Percentiles rank a stretch among this genome's conserved stretches.
Evolutionary conservation across 2,113 vertebrate genomes (phyloP).

Genomic region (Albula glossodonta): DNA sequence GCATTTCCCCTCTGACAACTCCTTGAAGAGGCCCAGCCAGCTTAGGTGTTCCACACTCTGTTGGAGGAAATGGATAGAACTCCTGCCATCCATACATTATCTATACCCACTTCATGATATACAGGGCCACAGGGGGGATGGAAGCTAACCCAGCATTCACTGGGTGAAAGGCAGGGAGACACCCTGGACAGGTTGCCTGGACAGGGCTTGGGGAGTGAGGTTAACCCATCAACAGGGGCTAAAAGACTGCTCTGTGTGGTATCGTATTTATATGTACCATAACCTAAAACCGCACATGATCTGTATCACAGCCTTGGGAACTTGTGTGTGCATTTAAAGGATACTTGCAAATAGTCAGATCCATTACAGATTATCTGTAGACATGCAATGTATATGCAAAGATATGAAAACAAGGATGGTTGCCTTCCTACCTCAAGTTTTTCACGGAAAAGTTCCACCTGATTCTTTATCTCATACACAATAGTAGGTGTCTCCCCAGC

Average conservation of each 20-base stretch:
- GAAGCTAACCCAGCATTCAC: no score
- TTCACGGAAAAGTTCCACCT: constrained; percentile 73
- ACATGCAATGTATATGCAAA: background rate
- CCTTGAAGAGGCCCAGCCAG: constrained; percentile 76
- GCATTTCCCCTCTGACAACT: constrained; percentile 65
- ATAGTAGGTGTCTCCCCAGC: constrained; percentile 63
- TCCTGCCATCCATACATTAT: no score
- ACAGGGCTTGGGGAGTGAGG: no score
- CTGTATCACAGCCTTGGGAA: background rate
- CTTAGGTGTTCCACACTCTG: constrained; percentile 77
- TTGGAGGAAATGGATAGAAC: background rate
- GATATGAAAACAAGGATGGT: background rate
- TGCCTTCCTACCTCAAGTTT: constrained; percentile 69
- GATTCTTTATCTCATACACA: constrained; percentile 73
- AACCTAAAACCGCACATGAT: background rate
- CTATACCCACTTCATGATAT: no score
- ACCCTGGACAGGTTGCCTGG: no score
- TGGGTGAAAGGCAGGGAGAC: no score
- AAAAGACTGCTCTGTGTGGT: no score
- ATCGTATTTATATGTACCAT: no score
- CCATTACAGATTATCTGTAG: background rate
- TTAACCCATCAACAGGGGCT: no score
- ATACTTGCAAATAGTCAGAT: background rate
- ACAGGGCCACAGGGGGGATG: no score
- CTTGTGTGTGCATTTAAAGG: background rate